phyloP scores from a whole-genome alignment of 2,113 vertebrate species.

The Panurus biarmicus region DNA sequence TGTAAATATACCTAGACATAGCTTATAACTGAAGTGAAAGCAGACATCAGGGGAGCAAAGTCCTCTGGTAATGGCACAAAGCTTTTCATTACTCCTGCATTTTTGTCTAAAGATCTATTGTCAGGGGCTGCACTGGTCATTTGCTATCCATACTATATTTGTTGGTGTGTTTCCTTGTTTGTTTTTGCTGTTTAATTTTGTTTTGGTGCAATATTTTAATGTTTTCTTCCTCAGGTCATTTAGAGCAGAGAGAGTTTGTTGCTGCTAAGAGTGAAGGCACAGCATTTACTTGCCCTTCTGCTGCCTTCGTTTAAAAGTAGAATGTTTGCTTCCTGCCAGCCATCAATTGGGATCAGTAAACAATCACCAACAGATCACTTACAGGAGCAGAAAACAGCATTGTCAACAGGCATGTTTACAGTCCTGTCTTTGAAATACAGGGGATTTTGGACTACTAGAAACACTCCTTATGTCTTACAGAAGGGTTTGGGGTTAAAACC shows the following conservation, averaged over 20 bases:
- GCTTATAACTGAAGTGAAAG: conserved; percentile 36
- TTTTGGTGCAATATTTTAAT: conserved; percentile 72
- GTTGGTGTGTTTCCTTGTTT: conserved; percentile 16
- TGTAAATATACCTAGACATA: conserved; percentile 46
- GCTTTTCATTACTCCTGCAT: conserved; percentile 54
- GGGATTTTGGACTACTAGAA: conserved; percentile 5
- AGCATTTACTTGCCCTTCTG: conserved; percentile 43
- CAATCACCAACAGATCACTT: background rate
- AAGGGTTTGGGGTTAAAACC: conserved; percentile 23
- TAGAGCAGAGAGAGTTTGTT: conserved; percentile 52
- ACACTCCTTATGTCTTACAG: conserved; percentile 13
- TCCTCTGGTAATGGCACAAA: conserved; percentile 46
- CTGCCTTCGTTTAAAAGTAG: conserved; percentile 44
- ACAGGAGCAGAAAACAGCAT: conserved; percentile 2
- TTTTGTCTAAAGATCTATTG: conserved; percentile 43
- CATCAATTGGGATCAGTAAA: background rate
- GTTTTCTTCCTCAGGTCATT: conserved; percentile 67
- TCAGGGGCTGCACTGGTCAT: conserved; percentile 50
- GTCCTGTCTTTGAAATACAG: background rate
- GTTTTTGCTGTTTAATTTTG: conserved; percentile 48
- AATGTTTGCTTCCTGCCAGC: conserved; percentile 44
- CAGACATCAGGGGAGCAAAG: background rate
- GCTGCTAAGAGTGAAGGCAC: conserved; percentile 53
- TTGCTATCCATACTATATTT: background rate
- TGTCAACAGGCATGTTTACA: conserved; percentile 6